These are phyloP conservation scores for Pachypeltis micranthus DNA, from an alignment of 1,140 invertebrate genomes.

Conservation along the genomic window DNA sequence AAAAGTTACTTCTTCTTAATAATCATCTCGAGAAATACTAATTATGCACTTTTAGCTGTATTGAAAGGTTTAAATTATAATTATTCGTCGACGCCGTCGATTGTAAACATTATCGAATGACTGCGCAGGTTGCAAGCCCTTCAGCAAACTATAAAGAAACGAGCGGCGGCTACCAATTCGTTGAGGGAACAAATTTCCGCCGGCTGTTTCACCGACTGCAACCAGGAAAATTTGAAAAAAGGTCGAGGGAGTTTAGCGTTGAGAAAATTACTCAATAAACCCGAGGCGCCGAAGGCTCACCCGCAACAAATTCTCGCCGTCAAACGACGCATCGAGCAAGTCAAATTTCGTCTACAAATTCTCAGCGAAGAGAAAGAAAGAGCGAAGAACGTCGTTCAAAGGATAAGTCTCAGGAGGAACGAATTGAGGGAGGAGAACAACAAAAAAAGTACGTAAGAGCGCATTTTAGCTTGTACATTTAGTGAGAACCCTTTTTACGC, in stretches of 20 bases:
- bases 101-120: background rate
- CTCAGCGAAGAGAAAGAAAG: constrained; percentile 43
- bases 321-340: constrained; percentile 43
- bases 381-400: constrained; percentile 32
- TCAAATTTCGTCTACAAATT: constrained; percentile 43
- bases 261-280: constrained; percentile 24
- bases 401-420: constrained; percentile 27
- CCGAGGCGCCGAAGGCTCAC: constrained; percentile 9
- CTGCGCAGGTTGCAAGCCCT: constrained; percentile 41
- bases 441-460: constrained; percentile 35
- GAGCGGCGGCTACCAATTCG: constrained; percentile 39
- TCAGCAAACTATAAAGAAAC: constrained; percentile 45
- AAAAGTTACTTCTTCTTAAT: no score
- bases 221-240: background rate
- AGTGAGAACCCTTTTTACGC: no score
- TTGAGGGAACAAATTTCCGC: constrained; percentile 41
- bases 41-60: no score
- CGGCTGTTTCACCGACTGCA: constrained; percentile 24
- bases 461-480: no score
- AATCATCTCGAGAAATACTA: no score
- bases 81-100: no score
- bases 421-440: constrained; percentile 35
- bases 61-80: no score
- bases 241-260: constrained; percentile 10
- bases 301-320: constrained; percentile 24